These are phyloP conservation scores for Acrocyrtus sp. DNA, from an alignment of 2,888 invertebrate species.

Conservation along the genomic window DNA sequence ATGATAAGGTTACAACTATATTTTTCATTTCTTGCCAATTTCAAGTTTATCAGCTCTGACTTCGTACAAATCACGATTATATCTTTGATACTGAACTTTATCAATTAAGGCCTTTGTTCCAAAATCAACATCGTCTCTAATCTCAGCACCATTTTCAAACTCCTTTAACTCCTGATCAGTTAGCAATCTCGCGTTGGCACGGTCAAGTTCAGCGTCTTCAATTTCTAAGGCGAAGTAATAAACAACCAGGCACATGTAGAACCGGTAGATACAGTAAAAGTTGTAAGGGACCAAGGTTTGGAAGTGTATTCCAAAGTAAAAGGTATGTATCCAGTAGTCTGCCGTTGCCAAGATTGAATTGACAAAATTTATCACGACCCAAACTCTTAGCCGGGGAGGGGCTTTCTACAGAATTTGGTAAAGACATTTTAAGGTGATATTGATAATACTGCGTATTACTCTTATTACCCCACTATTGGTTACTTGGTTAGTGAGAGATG, in stretches of 20 bases:
- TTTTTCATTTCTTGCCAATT: slow-evolving; percentile 19
- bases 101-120: slow-evolving; percentile 18
- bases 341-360: slow-evolving; percentile 11
- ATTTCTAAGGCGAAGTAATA: slow-evolving; percentile 37
- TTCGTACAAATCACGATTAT: slow-evolving; percentile 43
- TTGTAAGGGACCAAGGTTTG: slow-evolving; percentile 30
- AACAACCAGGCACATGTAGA: slow-evolving; percentile 37
- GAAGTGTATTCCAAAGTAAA: slow-evolving; percentile 36
- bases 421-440: slow-evolving; percentile 1
- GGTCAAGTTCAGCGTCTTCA: slow-evolving; percentile 21
- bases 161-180: slow-evolving; percentile 43
- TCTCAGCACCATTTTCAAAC: slow-evolving; percentile 39
- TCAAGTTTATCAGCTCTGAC: slow-evolving; percentile 15
- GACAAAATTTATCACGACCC: slow-evolving; percentile 20
- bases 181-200: slow-evolving; percentile 18
- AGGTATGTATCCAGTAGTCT: slow-evolving; percentile 36
- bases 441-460: too few species aligned
- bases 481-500: too few species aligned
- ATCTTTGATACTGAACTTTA: slow-evolving; percentile 36
- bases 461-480: too few species aligned
- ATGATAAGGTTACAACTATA: neutral
- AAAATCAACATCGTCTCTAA: neutral
- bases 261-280: slow-evolving; percentile 38
- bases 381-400: slow-evolving; percentile 15
- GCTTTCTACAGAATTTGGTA: slow-evolving; percentile 22